Percentiles rank a stretch among this genome's conserved stretches.
Conservation (phyloP, 2,113 vertebrate genomes). For the Sceloporus tristichus region DNA sequence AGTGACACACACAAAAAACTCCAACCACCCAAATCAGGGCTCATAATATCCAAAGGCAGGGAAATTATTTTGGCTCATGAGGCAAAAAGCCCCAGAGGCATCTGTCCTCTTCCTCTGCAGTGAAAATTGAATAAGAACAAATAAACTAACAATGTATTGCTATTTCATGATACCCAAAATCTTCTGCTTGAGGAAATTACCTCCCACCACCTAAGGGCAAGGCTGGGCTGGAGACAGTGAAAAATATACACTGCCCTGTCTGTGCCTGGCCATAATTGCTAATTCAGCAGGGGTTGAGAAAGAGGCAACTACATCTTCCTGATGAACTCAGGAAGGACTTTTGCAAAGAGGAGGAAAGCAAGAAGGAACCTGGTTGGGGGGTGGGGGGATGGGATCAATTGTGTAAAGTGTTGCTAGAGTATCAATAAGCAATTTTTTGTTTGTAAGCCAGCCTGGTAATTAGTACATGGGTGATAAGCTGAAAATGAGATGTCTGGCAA, state of each 20-base stretch:
- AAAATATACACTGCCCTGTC: not conserved
- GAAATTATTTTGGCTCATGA: not conserved
- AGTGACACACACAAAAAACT: not conserved
- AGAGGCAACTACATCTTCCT: slow-evolving; percentile 34
- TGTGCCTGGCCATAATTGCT: slow-evolving; percentile 9
- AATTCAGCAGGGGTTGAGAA: fast-evolving
- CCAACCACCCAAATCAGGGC: not conserved
- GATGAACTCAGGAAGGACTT: not conserved
- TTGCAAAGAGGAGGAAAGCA: slow-evolving; percentile 47
- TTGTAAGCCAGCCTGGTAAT: slow-evolving; percentile 71
- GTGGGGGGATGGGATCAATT: slow-evolving; percentile 48
- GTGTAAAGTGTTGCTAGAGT: slow-evolving; percentile 69
- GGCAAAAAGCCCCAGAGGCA: not conserved
- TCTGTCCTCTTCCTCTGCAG: not conserved
- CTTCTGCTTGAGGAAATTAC: not conserved
- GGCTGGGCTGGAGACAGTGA: not conserved
- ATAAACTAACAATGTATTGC: not conserved
- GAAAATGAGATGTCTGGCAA: slow-evolving; percentile 66
- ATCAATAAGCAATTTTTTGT: slow-evolving; percentile 54
- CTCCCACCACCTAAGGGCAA: not conserved
- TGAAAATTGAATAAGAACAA: not conserved
- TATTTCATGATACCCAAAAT: too few relatives aligned
- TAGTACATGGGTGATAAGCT: slow-evolving; percentile 66
- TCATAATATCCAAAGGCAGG: not conserved
- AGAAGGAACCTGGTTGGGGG: slow-evolving; percentile 30